phyloP scores from a whole-genome alignment of 1,140 invertebrate species.

The Eufriesea mexicana region DNA sequence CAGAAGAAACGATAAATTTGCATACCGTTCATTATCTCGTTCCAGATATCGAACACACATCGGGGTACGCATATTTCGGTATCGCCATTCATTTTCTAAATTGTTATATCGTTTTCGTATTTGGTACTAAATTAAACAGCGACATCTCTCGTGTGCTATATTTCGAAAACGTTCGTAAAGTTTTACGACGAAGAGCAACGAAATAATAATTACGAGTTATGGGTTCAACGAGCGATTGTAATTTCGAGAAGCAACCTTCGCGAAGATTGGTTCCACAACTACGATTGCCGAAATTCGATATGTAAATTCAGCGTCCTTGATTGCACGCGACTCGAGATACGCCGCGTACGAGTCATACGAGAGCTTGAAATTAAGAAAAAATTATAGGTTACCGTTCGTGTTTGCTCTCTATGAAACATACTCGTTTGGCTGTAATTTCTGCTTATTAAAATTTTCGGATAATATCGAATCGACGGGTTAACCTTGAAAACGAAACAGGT shows the following conservation, averaged over 20 bases:
- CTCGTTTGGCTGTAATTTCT: neutral
- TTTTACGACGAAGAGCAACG: neutral
- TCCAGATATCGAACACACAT: neutral
- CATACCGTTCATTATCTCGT: neutral
- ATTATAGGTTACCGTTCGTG: neutral
- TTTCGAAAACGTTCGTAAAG: neutral
- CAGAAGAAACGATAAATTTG: neutral
- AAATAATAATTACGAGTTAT: neutral
- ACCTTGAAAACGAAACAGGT: neutral
- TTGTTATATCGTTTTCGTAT: neutral
- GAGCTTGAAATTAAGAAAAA: neutral
- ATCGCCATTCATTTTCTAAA: neutral
- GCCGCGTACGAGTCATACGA: no score
- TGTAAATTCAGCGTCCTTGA: neutral
- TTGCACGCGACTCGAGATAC: neutral
- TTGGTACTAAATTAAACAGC: neutral
- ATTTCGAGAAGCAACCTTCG: neutral
- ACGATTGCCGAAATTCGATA: neutral
- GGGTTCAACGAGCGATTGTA: neutral
- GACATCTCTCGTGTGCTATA: rapidly evolving
- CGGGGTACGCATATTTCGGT: neutral
- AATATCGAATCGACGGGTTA: neutral
- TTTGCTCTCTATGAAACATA: neutral
- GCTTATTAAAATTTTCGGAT: no score
- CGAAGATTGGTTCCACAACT: neutral